Percentiles rank a stretch among this genome's conserved stretches.
These are phyloP conservation scores for Hystrix brachyura DNA, from an alignment of 2,113 vertebrate species.

Conservation along the genomic window DNA sequence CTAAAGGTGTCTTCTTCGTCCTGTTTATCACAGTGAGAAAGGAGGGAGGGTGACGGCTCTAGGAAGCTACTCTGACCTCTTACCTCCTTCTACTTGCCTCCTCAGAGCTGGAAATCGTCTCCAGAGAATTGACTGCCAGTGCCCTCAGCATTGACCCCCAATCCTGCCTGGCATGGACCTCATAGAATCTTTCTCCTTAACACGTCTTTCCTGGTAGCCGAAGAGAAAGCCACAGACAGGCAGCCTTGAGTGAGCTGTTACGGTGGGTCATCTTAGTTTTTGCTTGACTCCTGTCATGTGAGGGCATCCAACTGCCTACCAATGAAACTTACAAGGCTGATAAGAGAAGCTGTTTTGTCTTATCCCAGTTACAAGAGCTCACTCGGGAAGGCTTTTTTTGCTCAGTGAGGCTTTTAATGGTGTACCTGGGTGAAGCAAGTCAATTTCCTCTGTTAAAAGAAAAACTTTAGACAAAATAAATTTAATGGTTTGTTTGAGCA, in stretches of 20 bases:
- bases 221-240: too few species aligned
- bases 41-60: neutral
- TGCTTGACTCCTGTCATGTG: too few species aligned
- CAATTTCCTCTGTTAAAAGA: neutral
- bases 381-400: neutral
- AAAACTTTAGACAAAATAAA: slow-evolving; percentile 21
- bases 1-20: neutral
- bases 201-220: too few species aligned
- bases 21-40: neutral
- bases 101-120: neutral
- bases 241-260: too few species aligned
- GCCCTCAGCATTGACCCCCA: too few species aligned
- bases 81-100: neutral
- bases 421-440: neutral
- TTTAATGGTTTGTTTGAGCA: neutral
- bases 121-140: neutral
- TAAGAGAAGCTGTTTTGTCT: neutral
- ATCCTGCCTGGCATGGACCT: too few species aligned
- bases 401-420: neutral
- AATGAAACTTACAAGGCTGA: neutral
- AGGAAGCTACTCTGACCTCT: neutral
- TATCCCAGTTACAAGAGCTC: neutral
- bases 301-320: too few species aligned
- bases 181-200: too few species aligned
- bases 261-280: too few species aligned